Percentiles rank a stretch among this genome's conserved stretches.
phyloP scores from a whole-genome alignment of 2,797 vertebrate species.

The Sciaenops ocellatus region DNA sequence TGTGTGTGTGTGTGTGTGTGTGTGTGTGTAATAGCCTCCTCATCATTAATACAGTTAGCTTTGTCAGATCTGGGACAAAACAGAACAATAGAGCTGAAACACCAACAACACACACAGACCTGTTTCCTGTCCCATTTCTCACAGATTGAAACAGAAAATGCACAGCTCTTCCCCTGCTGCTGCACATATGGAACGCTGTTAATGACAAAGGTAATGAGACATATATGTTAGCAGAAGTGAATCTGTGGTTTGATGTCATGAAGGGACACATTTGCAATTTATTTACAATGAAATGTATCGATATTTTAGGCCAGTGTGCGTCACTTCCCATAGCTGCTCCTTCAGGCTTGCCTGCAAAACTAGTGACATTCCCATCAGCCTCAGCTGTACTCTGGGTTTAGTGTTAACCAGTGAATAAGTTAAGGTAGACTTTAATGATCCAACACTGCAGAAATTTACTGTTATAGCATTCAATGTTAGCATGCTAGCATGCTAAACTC shows the following conservation, averaged over 20 bases:
- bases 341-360: not conserved
- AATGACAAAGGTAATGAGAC: not conserved
- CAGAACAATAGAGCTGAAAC: conserved; percentile 71
- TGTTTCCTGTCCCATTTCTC: conserved; percentile 20
- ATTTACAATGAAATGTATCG: not conserved
- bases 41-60: conserved; percentile 70
- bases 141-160: conserved; percentile 12
- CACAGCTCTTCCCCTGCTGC: not conserved
- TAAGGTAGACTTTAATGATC: no score
- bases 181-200: not conserved
- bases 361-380: not conserved
- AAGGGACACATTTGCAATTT: not conserved
- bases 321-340: not conserved
- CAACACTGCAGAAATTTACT: no score
- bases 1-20: conserved; percentile 16
- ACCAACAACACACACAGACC: conserved; percentile 26
- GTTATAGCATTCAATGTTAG: no score
- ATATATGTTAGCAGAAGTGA: not conserved
- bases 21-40: conserved; percentile 48
- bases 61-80: conserved; percentile 77
- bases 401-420: no score
- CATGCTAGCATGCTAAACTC: no score
- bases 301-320: no score
- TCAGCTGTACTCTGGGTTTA: not conserved
- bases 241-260: not conserved